These are phyloP conservation scores for Lophura nycthemera DNA, from an alignment of 2,113 vertebrate genomes.

Conservation along the genomic window DNA sequence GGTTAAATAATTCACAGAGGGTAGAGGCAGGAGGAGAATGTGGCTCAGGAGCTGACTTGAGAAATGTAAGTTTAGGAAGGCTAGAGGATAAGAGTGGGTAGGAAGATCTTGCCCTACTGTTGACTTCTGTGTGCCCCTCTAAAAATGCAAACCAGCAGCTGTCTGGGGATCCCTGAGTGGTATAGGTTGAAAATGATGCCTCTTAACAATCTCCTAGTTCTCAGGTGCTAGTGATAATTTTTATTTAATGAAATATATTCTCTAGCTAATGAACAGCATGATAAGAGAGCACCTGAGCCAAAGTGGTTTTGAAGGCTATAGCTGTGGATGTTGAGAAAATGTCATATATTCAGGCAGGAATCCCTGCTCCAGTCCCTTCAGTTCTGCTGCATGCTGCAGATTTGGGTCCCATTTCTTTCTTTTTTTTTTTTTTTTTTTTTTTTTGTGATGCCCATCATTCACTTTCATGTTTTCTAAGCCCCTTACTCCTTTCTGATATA, in stretches of 20 bases:
- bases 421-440: rapidly evolving
- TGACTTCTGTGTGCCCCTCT: background rate
- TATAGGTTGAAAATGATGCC: background rate
- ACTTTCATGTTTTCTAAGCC: background rate
- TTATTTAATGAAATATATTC: background rate
- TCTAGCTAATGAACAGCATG: background rate
- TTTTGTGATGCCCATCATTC: background rate
- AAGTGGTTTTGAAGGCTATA: background rate
- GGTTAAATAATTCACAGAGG: background rate
- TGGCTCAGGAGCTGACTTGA: background rate
- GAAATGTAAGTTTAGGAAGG: background rate
- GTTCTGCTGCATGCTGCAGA: background rate
- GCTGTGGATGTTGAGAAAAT: background rate
- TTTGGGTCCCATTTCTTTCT: background rate
- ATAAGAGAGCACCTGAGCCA: background rate
- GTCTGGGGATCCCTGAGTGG: background rate
- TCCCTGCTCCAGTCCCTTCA: background rate
- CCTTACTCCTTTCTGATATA: background rate
- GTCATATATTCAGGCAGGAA: background rate
- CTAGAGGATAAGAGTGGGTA: background rate
- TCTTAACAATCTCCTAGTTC: background rate
- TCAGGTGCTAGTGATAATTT: background rate
- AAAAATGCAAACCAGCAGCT: rapidly evolving
- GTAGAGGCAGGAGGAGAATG: background rate
- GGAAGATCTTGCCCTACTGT: rapidly evolving